These are phyloP conservation scores for Coregonus ussuriensis DNA, from an alignment of 2,797 vertebrate species.

Conservation along the genomic window DNA sequence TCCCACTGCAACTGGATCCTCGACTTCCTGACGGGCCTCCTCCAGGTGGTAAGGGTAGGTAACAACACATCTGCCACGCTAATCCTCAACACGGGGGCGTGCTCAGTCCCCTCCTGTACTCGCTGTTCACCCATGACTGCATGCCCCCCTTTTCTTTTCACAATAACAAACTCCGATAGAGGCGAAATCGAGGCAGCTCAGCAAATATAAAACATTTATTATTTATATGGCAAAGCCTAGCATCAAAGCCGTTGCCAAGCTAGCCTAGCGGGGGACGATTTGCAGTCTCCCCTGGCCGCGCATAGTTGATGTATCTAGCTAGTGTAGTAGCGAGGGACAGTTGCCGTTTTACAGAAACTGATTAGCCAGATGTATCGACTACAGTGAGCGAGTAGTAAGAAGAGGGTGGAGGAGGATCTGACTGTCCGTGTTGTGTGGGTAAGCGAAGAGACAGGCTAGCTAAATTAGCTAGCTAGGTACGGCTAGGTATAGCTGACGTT, in stretches of 20 bases:
- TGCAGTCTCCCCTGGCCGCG: neutral
- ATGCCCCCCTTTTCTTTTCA: no score
- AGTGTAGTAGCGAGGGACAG: neutral
- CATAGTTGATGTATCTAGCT: neutral
- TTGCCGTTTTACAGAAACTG: neutral
- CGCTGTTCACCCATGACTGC: no score
- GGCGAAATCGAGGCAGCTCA: neutral
- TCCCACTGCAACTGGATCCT: no score
- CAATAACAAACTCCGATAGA: neutral
- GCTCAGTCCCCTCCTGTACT: no score
- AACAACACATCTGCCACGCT: no score
- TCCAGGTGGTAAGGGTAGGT: no score
- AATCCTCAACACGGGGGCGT: no score
- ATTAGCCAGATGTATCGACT: neutral
- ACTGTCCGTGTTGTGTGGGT: neutral
- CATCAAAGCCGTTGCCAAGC: neutral
- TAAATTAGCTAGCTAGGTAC: neutral
- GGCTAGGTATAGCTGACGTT: neutral
- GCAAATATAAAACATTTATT: neutral
- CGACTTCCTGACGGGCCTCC: no score
- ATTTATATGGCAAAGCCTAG: neutral
- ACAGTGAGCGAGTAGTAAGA: neutral
- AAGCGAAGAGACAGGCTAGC: neutral
- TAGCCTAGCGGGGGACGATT: neutral
- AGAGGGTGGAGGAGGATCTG: neutral